Conservation (phyloP, 2,113 vertebrate species). For the Bungarus multicinctus region DNA sequence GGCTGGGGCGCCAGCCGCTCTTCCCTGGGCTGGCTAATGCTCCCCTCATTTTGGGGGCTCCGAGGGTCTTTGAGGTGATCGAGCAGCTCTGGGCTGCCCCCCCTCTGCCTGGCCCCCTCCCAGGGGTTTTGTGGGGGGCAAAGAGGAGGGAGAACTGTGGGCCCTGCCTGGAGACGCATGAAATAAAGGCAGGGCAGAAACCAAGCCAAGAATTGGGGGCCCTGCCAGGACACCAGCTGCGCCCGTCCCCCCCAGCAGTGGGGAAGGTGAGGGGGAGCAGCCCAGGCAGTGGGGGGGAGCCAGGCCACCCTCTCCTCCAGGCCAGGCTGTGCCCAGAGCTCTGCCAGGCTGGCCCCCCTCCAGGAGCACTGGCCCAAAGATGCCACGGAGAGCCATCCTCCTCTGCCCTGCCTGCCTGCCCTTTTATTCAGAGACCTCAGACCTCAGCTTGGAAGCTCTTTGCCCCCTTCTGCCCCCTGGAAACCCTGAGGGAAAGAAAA, state of each 20-base stretch:
- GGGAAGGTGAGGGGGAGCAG: background rate
- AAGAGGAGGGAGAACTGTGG: background rate
- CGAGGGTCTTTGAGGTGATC: too few species aligned
- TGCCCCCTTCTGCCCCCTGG: background rate
- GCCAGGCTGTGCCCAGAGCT: background rate
- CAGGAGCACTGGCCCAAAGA: background rate
- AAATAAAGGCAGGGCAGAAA: background rate
- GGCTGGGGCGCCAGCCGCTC: background rate
- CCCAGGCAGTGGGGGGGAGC: slow-evolving; percentile 28
- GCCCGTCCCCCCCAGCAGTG: too few species aligned
- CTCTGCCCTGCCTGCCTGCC: too few species aligned
- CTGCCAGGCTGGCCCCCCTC: background rate
- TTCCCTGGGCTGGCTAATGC: too few species aligned
- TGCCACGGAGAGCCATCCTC: background rate
- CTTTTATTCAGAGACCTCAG: background rate
- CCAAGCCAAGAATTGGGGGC: background rate
- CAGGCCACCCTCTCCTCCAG: too few species aligned
- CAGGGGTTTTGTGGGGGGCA: background rate
- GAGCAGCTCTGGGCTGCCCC: too few species aligned
- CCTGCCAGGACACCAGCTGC: too few species aligned
- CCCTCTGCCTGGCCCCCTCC: too few species aligned
- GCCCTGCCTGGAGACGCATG: background rate
- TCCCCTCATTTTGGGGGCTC: too few species aligned
- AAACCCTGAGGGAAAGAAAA: background rate
- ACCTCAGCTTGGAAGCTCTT: background rate